Base-by-base conservation (phyloP, 2,113 vertebrate genomes). In the Nothocercus nigrocapillus region DNA sequence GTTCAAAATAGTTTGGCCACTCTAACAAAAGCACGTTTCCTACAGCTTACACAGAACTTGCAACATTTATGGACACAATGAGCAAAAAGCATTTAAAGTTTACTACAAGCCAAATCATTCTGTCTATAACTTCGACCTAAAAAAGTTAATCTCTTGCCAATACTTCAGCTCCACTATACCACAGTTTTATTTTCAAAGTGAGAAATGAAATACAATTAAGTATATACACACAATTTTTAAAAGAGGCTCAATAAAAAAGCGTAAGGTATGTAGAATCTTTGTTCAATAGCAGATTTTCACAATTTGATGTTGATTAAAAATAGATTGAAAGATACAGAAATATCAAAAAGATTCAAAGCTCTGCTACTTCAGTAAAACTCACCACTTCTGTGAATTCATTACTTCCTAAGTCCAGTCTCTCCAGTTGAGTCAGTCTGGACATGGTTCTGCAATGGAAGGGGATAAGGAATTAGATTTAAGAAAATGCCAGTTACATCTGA, bases 331-430 rank as follows among this genome's bases (percentile, higher is more conserved):
- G 22, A 69, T 61, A 67, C 96, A 47, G 40, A 72, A 9, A 59
- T 77, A 73, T 85, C 68, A 22, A 63, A 72, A 85, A 70, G 17
- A 85, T 30, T 22, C 11, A 56, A 79, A 91, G 38, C 42, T 89
- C 18, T 75, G 70, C 63, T n/a, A 90, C 2, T 88, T 58, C 56
- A 11, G 28, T 45, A 85, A 87, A 97, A 97, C 98, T 98, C 93
- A 98, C 98, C 98, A 98, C 98, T 98, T 98, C 98, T 98, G 99
- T 98, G 98, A 99, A 99, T 98, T 99, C 99, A 96, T 99, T 99
- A 98, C 99, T 99, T 97, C 99, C 99, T 96, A 99, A 98, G 97
- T 99, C 99, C 97, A 99, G 95, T 96, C 99, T 98, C 97, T 99
- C 99, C 98, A 99, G 95, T 97, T 99, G 99, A 44, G 98, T 99